A percentile compares a stretch with the other conserved stretches of the same genome.
phyloP scores from a whole-genome alignment of 2,797 vertebrate species.

The Platalea minor region DNA sequence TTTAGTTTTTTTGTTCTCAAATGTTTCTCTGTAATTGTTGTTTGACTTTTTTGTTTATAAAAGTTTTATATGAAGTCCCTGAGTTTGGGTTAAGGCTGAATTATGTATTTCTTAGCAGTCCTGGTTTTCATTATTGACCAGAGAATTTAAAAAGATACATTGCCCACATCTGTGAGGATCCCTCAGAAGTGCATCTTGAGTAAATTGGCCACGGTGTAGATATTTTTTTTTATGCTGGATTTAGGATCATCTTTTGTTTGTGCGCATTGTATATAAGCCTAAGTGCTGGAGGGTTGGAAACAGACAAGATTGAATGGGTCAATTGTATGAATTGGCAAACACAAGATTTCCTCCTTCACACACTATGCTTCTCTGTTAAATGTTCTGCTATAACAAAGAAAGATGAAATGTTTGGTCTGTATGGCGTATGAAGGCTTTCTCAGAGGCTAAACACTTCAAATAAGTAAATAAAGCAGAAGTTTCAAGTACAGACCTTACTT shows the following conservation, averaged over 20 bases:
- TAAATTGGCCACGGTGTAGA: neutral
- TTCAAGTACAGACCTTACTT: neutral
- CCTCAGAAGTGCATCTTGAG: neutral
- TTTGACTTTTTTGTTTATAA: slow-evolving; percentile 13
- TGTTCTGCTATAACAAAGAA: slow-evolving; percentile 25
- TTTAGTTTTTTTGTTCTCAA: neutral
- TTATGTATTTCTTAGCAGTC: neutral
- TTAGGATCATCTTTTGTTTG: slow-evolving; percentile 5
- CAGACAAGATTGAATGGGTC: slow-evolving; percentile 19
- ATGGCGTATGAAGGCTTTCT: neutral
- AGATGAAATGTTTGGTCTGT: slow-evolving; percentile 18
- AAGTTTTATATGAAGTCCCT: slow-evolving; percentile 18
- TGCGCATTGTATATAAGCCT: neutral
- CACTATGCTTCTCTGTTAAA: neutral
- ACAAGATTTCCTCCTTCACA: neutral
- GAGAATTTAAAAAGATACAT: neutral
- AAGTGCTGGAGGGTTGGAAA: neutral
- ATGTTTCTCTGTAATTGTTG: neutral
- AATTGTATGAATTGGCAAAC: slow-evolving; percentile 19
- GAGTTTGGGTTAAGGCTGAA: neutral
- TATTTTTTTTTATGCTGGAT: neutral
- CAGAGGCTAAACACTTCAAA: neutral
- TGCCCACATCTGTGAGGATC: neutral
- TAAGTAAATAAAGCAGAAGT: slow-evolving; percentile 7
- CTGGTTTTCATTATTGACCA: neutral